Percentiles rank a stretch among this genome's conserved stretches.
phyloP scores from a whole-genome alignment of 2,797 vertebrate species.

The Morus bassanus region DNA sequence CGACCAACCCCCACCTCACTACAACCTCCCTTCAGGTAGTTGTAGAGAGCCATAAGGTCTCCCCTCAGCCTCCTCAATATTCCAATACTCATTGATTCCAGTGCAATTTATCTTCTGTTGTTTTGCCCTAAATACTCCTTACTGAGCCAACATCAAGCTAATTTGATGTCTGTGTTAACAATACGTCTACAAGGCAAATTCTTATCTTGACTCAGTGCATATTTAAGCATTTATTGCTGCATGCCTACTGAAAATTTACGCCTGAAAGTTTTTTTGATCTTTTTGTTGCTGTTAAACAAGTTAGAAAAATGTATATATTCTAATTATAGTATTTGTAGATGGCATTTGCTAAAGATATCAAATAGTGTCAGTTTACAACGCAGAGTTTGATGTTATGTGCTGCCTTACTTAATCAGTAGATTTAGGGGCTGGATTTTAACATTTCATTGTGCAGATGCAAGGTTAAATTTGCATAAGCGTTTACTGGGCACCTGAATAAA shows the following conservation, averaged over 20 bases:
- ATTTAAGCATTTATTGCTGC: neutral
- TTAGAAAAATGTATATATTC: conserved; percentile 51
- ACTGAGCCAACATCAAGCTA: neutral
- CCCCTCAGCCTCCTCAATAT: neutral
- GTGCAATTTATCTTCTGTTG: neutral
- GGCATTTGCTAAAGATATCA: conserved; percentile 51
- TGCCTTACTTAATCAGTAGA: neutral
- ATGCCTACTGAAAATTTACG: neutral
- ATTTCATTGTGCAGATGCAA: neutral
- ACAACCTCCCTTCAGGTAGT: no score
- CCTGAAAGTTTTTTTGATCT: conserved; percentile 44
- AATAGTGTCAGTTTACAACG: conserved; percentile 15
- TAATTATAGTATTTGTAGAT: conserved; percentile 68
- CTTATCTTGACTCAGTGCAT: neutral
- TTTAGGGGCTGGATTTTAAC: neutral
- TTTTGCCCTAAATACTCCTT: conserved; percentile 3
- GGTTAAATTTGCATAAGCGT: neutral
- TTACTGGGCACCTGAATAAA: neutral
- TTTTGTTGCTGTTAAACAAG: conserved; percentile 52
- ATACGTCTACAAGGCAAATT: neutral
- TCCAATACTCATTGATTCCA: neutral
- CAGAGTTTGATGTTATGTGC: neutral
- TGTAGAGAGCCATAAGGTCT: no score
- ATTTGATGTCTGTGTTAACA: conserved; percentile 21
- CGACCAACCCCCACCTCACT: no score